Evolutionary conservation across 2,797 vertebrate genomes (phyloP), one percentile per base, ranked within the genome.

Genomic region (Molossus alvarezi): DNA sequence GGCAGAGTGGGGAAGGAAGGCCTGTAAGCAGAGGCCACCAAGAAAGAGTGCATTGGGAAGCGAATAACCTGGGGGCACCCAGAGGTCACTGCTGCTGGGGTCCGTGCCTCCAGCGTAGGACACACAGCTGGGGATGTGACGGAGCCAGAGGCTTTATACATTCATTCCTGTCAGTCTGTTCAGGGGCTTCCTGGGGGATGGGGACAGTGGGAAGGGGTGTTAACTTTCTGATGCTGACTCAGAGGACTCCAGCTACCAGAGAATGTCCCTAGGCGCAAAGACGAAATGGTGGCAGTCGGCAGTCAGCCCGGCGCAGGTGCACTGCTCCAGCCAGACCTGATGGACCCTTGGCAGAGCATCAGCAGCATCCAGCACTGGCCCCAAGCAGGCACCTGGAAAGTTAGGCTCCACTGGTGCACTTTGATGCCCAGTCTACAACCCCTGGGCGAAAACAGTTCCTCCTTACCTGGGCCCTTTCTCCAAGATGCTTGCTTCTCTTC

Each of bases 151-250:
- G 53, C 29, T 83, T 83, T 41, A 15, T 10, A 3, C 27, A 12
- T 62, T 45, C 33, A n/a, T 15, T 94, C 14, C 71, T 80, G 11
- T 27, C 17, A 27, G 9, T 41, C 10, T 88, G 53, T 53, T 82
- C 33, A 79, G 45, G 55, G 18, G 55, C 12, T 73, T 21, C 13
- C 27, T 51, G 9, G n/a, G 12, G 11, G 14, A 9, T 41, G 3
- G 14, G 11, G 17, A 62, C 41, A 64, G 6, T 13, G 4, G 1
- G 7, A 21, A 9, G 6, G 14, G 37, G 15, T 58, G 48, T 71
- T 85, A n/a, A 45, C n/a, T 94, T 64, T 81, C 67, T 85, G 17
- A 41, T 75, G 23, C 4, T 88, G 51, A 65, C 64, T 33, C n/a
- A 64, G 51, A 25, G 33, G 45, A 41, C 9, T 29, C 4, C 12